Percentiles rank a stretch among this genome's conserved stretches.
Evolutionary conservation across 2,888 invertebrate species (phyloP).

Genomic region (Anorthoa munda): DNA sequence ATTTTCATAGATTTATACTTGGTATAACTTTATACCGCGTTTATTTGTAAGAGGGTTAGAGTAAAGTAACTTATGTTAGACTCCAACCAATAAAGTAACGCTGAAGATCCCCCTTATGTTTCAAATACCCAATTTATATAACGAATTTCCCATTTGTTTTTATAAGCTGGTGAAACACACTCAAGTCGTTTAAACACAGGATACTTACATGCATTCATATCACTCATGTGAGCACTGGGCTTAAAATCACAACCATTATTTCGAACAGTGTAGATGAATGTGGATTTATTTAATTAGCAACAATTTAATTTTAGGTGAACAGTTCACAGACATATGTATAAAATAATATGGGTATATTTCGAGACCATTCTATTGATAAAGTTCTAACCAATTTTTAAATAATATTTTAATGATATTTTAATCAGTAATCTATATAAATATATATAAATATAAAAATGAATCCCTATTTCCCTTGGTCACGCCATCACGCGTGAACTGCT

Average conservation of each 20-base stretch:
- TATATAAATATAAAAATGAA: no score
- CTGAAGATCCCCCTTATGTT: neutral
- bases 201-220: conserved; percentile 18
- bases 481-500: no score
- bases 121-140: conserved; percentile 6
- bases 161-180: conserved; percentile 12
- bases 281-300: neutral
- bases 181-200: neutral
- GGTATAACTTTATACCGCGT: no score
- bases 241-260: conserved; percentile 49
- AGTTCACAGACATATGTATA: neutral
- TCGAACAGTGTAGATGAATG: neutral
- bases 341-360: neutral
- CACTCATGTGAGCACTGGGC: conserved; percentile 11
- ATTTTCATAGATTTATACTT: no score
- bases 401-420: no score
- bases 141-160: conserved; percentile 20
- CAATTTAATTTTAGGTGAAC: conserved; percentile 1
- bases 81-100: neutral
- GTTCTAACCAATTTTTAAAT: neutral
- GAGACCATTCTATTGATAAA: neutral
- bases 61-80: no score
- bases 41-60: no score
- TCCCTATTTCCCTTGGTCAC: no score
- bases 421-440: no score